Evolutionary conservation across 2,797 vertebrate genomes (phyloP).

Genomic region (Oreochromis mossambicus): DNA sequence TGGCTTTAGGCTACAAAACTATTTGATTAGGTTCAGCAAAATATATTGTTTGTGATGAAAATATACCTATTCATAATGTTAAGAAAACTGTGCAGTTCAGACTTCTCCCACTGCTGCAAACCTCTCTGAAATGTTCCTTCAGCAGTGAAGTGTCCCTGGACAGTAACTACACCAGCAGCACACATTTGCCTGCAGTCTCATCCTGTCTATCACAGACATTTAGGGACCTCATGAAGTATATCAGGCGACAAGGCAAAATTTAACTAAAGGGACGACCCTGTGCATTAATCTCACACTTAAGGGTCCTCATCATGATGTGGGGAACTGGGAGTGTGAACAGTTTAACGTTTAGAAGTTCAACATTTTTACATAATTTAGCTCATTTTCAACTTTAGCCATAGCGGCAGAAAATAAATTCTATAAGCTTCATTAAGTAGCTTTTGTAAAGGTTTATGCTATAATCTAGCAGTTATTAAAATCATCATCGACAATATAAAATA

Average conservation of each 20-base stretch:
- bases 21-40: background rate
- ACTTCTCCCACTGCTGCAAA: background rate
- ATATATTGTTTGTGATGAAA: background rate
- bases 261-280: background rate
- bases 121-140: background rate
- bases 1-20: background rate
- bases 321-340: background rate
- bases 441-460: background rate
- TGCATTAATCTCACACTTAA: background rate
- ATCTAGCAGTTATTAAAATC: background rate
- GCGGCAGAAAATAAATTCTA: background rate
- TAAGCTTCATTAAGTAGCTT: rapidly evolving
- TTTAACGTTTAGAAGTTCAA: rapidly evolving
- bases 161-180: background rate
- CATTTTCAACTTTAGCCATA: background rate
- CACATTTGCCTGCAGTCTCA: background rate
- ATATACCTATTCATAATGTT: background rate
- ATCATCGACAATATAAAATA: background rate
- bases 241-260: background rate
- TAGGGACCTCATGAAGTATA: rapidly evolving
- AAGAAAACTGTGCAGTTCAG: background rate
- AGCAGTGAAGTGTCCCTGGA: background rate
- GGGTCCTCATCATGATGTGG: background rate
- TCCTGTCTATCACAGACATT: background rate
- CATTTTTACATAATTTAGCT: background rate